Conservation (phyloP, 2,888 invertebrate genomes). For the Caradrina kadenii region DNA sequence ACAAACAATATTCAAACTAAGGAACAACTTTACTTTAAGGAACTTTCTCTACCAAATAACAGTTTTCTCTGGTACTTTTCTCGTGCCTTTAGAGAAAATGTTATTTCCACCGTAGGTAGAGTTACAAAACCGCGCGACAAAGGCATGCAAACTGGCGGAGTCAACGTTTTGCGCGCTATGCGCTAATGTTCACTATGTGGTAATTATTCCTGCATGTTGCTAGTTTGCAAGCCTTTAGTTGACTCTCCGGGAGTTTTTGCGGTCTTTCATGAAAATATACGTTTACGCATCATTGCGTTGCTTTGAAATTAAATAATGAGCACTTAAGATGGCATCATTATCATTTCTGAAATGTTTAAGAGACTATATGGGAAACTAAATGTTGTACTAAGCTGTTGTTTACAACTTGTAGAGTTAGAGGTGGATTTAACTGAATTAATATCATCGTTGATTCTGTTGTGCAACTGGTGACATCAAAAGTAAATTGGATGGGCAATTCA, state of each 20-base stretch:
- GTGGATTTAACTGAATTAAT: conserved; percentile 34
- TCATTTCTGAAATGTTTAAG: conserved; percentile 36
- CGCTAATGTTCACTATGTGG: conserved; percentile 64
- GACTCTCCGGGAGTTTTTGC: conserved; percentile 46
- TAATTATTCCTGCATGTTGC: conserved; percentile 68
- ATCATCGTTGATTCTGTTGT: conserved; percentile 32
- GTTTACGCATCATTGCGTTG: conserved; percentile 52
- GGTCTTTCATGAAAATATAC: conserved; percentile 52
- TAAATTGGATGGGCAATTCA: conserved; percentile 54
- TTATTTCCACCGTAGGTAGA: conserved; percentile 35
- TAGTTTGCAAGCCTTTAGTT: conserved; percentile 62
- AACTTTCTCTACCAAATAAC: conserved; percentile 25
- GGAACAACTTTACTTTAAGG: conserved; percentile 16
- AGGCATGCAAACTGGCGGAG: conserved; percentile 55
- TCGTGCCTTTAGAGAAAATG: conserved; percentile 46
- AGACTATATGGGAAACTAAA: conserved; percentile 26
- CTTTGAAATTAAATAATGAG: conserved; percentile 48
- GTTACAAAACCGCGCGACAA: conserved; percentile 57
- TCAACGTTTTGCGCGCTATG: conserved; percentile 68
- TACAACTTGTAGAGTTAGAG: conserved; percentile 33
- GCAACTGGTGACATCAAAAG: conserved; percentile 59
- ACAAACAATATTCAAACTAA: conserved; percentile 4
- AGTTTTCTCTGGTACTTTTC: conserved; percentile 37
- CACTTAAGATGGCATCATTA: conserved; percentile 31
- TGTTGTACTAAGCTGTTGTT: conserved; percentile 29